These are phyloP conservation scores for Paraescarpia echinospica DNA, from an alignment of 1,140 invertebrate species.

Conservation along the genomic window DNA sequence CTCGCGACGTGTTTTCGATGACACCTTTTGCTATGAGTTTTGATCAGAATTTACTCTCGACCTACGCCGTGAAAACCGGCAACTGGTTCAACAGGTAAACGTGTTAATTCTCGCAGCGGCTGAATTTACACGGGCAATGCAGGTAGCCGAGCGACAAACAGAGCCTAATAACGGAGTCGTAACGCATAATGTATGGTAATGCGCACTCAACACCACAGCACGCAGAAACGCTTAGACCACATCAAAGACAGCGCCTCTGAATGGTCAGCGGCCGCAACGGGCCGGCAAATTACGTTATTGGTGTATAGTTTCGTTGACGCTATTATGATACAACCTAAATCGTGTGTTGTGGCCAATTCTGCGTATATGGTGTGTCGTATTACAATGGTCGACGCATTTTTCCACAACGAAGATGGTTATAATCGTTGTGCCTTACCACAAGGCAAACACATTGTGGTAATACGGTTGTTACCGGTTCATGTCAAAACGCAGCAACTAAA, in stretches of 20 bases:
- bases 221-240: neutral
- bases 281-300: neutral
- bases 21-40: neutral
- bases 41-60: neutral
- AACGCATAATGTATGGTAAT: conserved; percentile 6
- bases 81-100: neutral
- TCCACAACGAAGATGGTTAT: neutral
- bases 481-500: neutral
- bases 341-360: neutral
- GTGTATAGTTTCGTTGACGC: neutral
- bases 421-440: neutral
- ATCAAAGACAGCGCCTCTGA: neutral
- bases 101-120: neutral
- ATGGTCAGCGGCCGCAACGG: neutral
- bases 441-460: too few species aligned
- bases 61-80: neutral
- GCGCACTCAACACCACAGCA: neutral
- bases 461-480: neutral
- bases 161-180: neutral
- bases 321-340: neutral
- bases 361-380: neutral
- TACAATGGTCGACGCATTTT: neutral
- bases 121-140: neutral
- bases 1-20: too few species aligned
- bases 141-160: neutral